Conservation (phyloP, 1,140 invertebrate species). For the Saxidomus purpurata region DNA sequence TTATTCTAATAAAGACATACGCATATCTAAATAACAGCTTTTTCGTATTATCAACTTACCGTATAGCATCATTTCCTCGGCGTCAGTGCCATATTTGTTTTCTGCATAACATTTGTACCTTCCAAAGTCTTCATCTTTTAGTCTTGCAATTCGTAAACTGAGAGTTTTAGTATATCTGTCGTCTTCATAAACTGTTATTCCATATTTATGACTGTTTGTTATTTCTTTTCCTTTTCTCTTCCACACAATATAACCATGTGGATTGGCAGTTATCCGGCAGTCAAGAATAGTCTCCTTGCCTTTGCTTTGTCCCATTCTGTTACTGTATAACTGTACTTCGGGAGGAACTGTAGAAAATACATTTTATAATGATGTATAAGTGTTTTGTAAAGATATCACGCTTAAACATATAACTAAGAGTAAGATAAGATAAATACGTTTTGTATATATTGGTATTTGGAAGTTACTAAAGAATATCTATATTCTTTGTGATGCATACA, state of each 20-base stretch:
- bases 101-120: slow-evolving; percentile 96
- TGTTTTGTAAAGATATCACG: too few species aligned
- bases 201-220: slow-evolving; percentile 84
- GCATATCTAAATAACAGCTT: too few species aligned
- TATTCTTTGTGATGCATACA: too few species aligned
- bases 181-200: slow-evolving; percentile 91
- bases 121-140: slow-evolving; percentile 93
- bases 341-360: slow-evolving; percentile 78
- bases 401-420: too few species aligned
- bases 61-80: slow-evolving; percentile 94
- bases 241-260: slow-evolving; percentile 95
- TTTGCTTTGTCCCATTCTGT: slow-evolving; percentile 76
- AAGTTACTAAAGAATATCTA: too few species aligned
- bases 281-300: slow-evolving; percentile 89
- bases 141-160: slow-evolving; percentile 93
- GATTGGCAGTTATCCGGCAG: slow-evolving; percentile 96
- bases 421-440: too few species aligned
- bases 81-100: slow-evolving; percentile 95
- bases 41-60: slow-evolving; percentile 92
- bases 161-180: slow-evolving; percentile 94
- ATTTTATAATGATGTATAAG: too few species aligned
- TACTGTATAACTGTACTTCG: slow-evolving; percentile 76
- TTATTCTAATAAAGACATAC: too few species aligned
- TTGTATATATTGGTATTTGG: too few species aligned
- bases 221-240: slow-evolving; percentile 91